Evolutionary conservation across 2,797 vertebrate genomes (phyloP).

Genomic region (Acrossocheilus fasciatus): DNA sequence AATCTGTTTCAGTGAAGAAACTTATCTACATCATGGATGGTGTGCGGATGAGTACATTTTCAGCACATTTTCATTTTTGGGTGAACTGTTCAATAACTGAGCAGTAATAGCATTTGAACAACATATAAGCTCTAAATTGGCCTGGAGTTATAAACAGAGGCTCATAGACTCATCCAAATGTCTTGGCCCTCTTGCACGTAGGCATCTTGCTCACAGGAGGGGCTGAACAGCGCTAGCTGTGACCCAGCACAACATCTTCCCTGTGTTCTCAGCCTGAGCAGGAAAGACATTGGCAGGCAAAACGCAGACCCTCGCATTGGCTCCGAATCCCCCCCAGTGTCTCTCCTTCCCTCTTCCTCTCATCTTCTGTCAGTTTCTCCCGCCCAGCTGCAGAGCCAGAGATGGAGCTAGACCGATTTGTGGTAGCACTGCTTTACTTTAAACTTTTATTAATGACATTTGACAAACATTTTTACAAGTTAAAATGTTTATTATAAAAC

Average conservation of each 20-base stretch:
- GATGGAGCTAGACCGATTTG: not conserved
- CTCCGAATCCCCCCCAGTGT: constrained; percentile 26
- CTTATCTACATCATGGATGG: not conserved
- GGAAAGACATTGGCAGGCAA: constrained; percentile 68
- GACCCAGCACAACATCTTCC: constrained; percentile 73
- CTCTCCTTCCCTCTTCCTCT: constrained; percentile 44
- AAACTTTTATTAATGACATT: constrained; percentile 7
- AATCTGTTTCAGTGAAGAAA: not conserved
- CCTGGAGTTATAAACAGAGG: constrained; percentile 3
- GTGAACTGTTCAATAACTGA: not conserved
- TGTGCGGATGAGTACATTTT: not conserved
- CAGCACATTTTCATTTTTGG: not conserved
- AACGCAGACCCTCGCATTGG: constrained; percentile 38
- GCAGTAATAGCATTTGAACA: not conserved
- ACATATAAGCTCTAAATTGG: constrained; percentile 2
- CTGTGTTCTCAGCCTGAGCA: constrained; percentile 69
- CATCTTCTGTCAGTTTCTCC: constrained; percentile 40
- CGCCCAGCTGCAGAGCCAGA: constrained; percentile 49
- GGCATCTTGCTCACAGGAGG: constrained; percentile 43
- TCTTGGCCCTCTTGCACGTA: constrained; percentile 43
- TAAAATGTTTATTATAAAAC: not conserved
- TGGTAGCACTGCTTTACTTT: not conserved
- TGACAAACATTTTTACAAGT: not conserved
- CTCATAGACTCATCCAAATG: constrained; percentile 38
- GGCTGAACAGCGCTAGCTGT: constrained; percentile 55